phyloP scores from a whole-genome alignment of 2,888 invertebrate species.

The Syritta pipiens region DNA sequence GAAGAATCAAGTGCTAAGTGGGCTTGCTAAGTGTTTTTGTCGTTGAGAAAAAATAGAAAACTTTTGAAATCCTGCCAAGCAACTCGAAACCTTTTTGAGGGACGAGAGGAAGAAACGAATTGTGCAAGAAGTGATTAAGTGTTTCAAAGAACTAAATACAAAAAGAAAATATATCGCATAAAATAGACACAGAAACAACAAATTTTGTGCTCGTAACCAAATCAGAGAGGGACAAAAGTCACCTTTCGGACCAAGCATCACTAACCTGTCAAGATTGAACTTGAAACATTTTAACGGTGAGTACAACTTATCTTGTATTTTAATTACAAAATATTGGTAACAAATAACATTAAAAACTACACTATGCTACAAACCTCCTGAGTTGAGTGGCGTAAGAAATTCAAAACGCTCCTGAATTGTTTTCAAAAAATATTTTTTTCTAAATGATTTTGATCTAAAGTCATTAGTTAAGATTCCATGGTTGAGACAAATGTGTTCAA shows the following conservation, averaged over 20 bases:
- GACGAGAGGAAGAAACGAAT: conserved; percentile 3
- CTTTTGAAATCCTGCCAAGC: conserved; percentile 2
- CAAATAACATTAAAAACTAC: too few species aligned
- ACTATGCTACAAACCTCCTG: too few species aligned
- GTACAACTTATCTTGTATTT: too few species aligned
- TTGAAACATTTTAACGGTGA: too few species aligned
- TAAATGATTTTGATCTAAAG: too few species aligned
- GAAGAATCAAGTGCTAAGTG: conserved; percentile 41
- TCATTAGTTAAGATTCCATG: too few species aligned
- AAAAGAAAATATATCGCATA: neutral
- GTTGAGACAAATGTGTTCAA: too few species aligned
- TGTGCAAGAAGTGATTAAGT: conserved; percentile 49
- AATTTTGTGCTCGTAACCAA: conserved; percentile 31
- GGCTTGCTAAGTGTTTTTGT: conserved; percentile 17
- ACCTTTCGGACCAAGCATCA: conserved; percentile 41
- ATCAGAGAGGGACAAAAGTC: conserved; percentile 42
- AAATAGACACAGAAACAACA: neutral
- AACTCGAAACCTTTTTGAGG: conserved; percentile 16
- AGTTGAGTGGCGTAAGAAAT: too few species aligned
- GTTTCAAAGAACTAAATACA: conserved; percentile 5
- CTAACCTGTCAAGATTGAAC: too few species aligned
- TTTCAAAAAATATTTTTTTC: too few species aligned
- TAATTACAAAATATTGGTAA: too few species aligned
- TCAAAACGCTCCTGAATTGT: too few species aligned
- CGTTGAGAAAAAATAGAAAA: conserved; percentile 7